A percentile compares a stretch with the other conserved stretches of the same genome.
These are phyloP conservation scores for Agelas oroides DNA, from an alignment of 37 sponge, comb jelly and placozoan species.

Conservation along the genomic window DNA sequence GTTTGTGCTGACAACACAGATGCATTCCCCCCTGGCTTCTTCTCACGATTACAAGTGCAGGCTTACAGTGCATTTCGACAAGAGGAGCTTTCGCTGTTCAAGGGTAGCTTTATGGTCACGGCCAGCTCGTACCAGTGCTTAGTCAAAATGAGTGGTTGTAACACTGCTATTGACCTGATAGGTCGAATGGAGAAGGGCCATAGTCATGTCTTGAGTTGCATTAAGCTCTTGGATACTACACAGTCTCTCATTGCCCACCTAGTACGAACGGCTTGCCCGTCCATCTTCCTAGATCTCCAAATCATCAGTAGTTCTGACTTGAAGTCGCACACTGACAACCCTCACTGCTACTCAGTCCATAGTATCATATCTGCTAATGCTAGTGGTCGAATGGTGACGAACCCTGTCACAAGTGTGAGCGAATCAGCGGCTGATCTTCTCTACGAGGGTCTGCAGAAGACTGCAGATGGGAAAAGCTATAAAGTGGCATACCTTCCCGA, in stretches of 20 bases:
- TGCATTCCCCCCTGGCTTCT: conserved; percentile 76
- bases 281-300: conserved; percentile 47
- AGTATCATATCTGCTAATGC: conserved; percentile 47
- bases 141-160: conserved; percentile 10
- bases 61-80: neutral
- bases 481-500: conserved; percentile 61
- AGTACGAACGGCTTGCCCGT: conserved; percentile 57
- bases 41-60: conserved; percentile 73
- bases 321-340: conserved; percentile 12
- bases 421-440: conserved; percentile 62
- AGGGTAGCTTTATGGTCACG: conserved; percentile 61
- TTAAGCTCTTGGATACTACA: conserved; percentile 54
- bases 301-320: conserved; percentile 70
- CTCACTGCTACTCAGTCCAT: conserved; percentile 52
- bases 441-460: conserved; percentile 25
- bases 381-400: neutral
- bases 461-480: conserved; percentile 10
- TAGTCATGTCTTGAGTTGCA: conserved; percentile 17
- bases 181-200: conserved; percentile 28
- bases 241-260: conserved; percentile 51
- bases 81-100: conserved; percentile 39
- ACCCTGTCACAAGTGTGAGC: conserved; percentile 6
- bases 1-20: conserved; percentile 58
- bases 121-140: conserved; percentile 41
- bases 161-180: conserved; percentile 43